Conservation (phyloP, 2,797 vertebrate genomes). For the Peromyscus melanophrys region DNA sequence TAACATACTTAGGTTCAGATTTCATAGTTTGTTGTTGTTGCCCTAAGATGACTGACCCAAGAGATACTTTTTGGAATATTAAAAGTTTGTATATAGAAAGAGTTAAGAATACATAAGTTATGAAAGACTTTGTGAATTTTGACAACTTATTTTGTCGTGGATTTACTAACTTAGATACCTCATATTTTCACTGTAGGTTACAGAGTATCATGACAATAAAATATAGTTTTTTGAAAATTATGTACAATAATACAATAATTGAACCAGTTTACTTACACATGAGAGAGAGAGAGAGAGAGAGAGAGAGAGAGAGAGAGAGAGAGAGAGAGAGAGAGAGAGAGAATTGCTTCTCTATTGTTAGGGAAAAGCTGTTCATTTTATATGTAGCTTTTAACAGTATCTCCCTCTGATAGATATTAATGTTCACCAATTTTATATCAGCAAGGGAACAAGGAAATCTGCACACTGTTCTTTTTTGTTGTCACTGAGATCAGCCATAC, state of each 20-base stretch:
- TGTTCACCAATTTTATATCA: background rate
- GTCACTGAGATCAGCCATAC: background rate
- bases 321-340: background rate
- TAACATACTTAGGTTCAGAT: background rate
- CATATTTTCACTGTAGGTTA: background rate
- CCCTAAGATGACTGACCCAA: background rate
- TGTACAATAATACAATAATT: background rate
- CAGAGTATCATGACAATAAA: background rate
- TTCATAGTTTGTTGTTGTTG: background rate
- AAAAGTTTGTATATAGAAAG: slow-evolving; percentile 28
- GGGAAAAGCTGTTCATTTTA: background rate
- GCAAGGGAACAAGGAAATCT: background rate
- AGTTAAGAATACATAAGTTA: background rate
- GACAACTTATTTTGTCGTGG: background rate
- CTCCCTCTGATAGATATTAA: background rate
- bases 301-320: background rate
- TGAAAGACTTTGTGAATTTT: background rate
- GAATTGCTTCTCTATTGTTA: background rate
- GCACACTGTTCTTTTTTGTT: background rate
- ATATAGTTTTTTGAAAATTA: background rate
- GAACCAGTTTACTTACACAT: background rate
- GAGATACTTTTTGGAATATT: background rate
- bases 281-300: no score
- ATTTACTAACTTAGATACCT: background rate
- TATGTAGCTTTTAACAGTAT: background rate